phyloP scores from a whole-genome alignment of 1,140 invertebrate genomes.

The Hycleus cichorii region DNA sequence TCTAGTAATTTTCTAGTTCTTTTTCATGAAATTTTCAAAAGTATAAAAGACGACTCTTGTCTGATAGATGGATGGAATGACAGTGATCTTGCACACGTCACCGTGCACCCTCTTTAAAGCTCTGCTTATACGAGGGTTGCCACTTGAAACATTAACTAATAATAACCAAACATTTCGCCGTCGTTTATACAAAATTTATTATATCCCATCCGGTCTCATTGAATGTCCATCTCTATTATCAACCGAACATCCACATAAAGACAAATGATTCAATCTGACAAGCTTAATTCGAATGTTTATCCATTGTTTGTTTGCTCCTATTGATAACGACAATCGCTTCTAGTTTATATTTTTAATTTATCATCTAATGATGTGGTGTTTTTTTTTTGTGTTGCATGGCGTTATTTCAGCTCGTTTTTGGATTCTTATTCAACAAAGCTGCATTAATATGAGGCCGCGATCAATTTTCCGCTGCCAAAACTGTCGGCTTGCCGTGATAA shows the following conservation, averaged over 20 bases:
- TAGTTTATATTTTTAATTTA: conserved; percentile 8
- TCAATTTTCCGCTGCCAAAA: conserved; percentile 28
- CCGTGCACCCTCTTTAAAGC: conserved; percentile 25
- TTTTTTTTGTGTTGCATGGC: not conserved
- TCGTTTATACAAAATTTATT: conserved; percentile 6
- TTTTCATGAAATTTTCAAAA: not conserved
- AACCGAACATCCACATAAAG: not conserved
- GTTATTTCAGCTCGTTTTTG: conserved; percentile 1
- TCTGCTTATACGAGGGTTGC: conserved; percentile 23
- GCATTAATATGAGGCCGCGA: conserved; percentile 20
- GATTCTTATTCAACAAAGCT: conserved; percentile 15
- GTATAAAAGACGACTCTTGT: conserved; percentile 1
- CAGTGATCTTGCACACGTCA: conserved; percentile 34
- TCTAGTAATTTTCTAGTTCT: too few species aligned
- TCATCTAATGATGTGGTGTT: not conserved
- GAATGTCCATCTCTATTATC: conserved; percentile 1
- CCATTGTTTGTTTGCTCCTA: not conserved
- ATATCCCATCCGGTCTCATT: not conserved
- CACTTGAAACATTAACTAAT: conserved; percentile 32
- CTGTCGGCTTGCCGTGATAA: conserved; percentile 26
- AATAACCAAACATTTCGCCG: conserved; percentile 2
- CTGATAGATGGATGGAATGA: conserved; percentile 31
- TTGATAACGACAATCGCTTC: not conserved
- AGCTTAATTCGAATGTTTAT: too few species aligned
- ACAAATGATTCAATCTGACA: too few species aligned